These are phyloP conservation scores for Sigmodon hispidus DNA, from an alignment of 2,113 vertebrate species.

Conservation along the genomic window DNA sequence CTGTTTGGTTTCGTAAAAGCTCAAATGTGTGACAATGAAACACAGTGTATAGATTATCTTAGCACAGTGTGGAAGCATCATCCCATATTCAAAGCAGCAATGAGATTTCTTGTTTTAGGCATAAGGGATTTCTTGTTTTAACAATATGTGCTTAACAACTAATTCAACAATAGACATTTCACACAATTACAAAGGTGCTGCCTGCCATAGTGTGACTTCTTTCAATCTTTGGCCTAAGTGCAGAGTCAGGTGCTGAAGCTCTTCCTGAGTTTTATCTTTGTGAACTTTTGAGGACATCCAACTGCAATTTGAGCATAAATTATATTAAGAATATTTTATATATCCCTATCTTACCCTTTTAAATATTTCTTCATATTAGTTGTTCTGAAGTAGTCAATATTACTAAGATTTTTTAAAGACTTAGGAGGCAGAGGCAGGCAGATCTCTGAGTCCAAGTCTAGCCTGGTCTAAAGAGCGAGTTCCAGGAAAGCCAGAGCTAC, in stretches of 20 bases:
- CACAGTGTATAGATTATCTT: not conserved
- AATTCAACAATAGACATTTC: not conserved
- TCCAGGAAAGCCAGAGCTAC: not conserved
- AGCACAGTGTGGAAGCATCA: not conserved
- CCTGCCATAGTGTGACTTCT: not conserved
- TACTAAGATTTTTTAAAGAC: not conserved
- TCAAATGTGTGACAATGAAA: constrained; percentile 17
- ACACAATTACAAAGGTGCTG: not conserved
- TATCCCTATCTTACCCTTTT: not conserved
- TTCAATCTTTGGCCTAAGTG: not conserved
- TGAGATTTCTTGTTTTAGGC: no score
- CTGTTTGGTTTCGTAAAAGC: not conserved
- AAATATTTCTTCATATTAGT: not conserved
- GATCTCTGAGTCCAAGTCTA: no score
- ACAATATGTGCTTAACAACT: not conserved
- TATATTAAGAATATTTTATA: not conserved
- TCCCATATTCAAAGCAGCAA: not conserved
- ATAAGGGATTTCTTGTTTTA: not conserved
- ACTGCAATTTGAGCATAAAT: not conserved
- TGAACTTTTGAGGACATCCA: not conserved
- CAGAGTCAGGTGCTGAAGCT: not conserved
- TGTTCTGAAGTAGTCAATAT: constrained; percentile 47
- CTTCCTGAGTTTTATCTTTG: not conserved
- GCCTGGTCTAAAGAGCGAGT: not conserved
- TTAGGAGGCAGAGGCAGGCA: no score